These are phyloP conservation scores for Aphelinus certus DNA, from an alignment of 1,140 invertebrate genomes.

Conservation along the genomic window DNA sequence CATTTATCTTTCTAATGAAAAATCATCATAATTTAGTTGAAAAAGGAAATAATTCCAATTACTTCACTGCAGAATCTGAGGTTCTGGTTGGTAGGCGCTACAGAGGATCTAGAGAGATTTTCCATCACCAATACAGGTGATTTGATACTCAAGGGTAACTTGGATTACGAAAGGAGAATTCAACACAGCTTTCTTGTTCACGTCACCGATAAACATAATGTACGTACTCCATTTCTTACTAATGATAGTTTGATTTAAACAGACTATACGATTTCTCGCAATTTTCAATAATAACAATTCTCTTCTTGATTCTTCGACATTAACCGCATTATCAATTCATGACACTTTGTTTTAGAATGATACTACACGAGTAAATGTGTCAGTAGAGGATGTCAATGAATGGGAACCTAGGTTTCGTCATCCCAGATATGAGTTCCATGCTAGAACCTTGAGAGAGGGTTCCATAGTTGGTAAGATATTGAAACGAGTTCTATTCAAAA, in stretches of 20 bases:
- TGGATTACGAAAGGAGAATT: slow-evolving; percentile 83
- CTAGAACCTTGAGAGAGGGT: slow-evolving; percentile 62
- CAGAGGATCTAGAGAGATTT: slow-evolving; percentile 75
- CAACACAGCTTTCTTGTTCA: slow-evolving; percentile 82
- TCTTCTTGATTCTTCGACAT: neutral
- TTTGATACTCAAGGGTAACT: slow-evolving; percentile 76
- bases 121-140: slow-evolving; percentile 82
- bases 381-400: slow-evolving; percentile 89
- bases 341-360: slow-evolving; percentile 73
- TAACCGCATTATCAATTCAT: too few species aligned
- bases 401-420: slow-evolving; percentile 91
- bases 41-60: neutral
- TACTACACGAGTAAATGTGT: slow-evolving; percentile 77
- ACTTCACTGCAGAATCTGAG: slow-evolving; percentile 63
- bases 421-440: slow-evolving; percentile 84
- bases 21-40: slow-evolving; percentile 7
- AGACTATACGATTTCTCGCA: too few species aligned
- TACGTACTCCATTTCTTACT: slow-evolving; percentile 59
- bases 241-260: slow-evolving; percentile 5
- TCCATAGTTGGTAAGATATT: slow-evolving; percentile 55
- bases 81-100: slow-evolving; percentile 74
- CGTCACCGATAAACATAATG: slow-evolving; percentile 83
- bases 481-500: too few species aligned
- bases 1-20: slow-evolving; percentile 16
- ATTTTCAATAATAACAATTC: too few species aligned